Evolutionary conservation across 1,140 invertebrate genomes (phyloP), one percentile per base, ranked within the genome.

Genomic region (Drosophila sp.): DNA sequence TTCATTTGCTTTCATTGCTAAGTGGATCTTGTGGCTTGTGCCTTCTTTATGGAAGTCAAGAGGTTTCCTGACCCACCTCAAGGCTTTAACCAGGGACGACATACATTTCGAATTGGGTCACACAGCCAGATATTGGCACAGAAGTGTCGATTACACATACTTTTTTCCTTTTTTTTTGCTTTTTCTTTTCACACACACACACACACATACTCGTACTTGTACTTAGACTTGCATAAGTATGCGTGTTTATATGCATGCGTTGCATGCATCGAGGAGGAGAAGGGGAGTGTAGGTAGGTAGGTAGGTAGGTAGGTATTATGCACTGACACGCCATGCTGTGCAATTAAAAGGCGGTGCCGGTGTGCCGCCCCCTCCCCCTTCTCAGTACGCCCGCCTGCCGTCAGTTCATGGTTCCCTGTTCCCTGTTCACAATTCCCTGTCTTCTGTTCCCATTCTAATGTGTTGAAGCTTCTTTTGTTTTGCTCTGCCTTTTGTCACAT

Each of bases 81-180:
- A 87, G 84, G 72, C 54, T 72, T 73, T 58, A 10, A 41, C 63
- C 27, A 40, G 30, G 23, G 41, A 58, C 79, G 83, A 87, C 83
- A 87, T 80, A 87, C 84, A 87, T 87, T 83, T 81, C 66, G 79
- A 87, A 87, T 89, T 80, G 76, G 83, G 83, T 87, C 83, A 87
- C 76, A 56, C 44, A 50, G 44, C 10, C 54, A 89, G 70, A 87
- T 87, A 87, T 87, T 80, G 84, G 83, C 72, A 66, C 62, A 87
- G 71, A 79, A 87, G 83, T 87, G 84, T 89, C 83, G 83, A 87
- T 87, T 87, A 89, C 84, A 87, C 75, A 70, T 70, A 76, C 76
- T 44, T 64, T 65, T 68, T 65, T 61, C 44, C 38, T 62, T 54
- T 60, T 10, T 41, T 66, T 63, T 67, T 60, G 25, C 35, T 44